Evolutionary conservation across 2,888 invertebrate genomes (phyloP).

Genomic region (Parelbella ahira): DNA sequence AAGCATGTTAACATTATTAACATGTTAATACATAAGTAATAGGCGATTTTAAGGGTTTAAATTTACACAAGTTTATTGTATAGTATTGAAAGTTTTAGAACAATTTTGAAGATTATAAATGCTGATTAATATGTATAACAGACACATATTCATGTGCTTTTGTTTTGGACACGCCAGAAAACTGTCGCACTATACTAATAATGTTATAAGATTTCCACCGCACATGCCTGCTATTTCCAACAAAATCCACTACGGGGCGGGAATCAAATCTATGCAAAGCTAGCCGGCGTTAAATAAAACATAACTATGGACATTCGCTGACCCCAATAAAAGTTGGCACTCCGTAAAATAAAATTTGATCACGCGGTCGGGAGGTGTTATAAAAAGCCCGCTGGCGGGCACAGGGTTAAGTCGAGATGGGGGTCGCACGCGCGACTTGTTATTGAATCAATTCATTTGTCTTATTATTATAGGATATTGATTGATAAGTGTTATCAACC

Average conservation of each 20-base stretch:
- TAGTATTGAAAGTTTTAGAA: no score
- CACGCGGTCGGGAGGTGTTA: constrained; percentile 42
- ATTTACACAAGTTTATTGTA: no score
- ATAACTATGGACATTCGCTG: constrained; percentile 59
- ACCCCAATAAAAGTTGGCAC: constrained; percentile 61
- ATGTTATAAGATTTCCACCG: no score
- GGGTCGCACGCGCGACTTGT: constrained; percentile 29
- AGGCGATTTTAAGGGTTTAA: no score
- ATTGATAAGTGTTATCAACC: constrained; percentile 21
- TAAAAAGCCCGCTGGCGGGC: constrained; percentile 48
- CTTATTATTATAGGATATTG: constrained; percentile 5
- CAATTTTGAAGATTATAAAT: no score
- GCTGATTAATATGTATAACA: no score
- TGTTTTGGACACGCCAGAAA: no score
- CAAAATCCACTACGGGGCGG: constrained; percentile 39
- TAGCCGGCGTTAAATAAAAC: constrained; percentile 62
- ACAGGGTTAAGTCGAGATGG: constrained; percentile 44
- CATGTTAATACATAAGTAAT: no score
- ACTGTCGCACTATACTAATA: no score
- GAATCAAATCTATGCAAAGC: constrained; percentile 57
- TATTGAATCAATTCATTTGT: constrained; percentile 22
- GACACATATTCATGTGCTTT: no score
- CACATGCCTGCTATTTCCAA: no score
- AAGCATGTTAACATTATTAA: no score
- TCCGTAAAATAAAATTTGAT: constrained; percentile 70